Conservation (phyloP, 2,113 vertebrate species). For the Bos indicus region DNA sequence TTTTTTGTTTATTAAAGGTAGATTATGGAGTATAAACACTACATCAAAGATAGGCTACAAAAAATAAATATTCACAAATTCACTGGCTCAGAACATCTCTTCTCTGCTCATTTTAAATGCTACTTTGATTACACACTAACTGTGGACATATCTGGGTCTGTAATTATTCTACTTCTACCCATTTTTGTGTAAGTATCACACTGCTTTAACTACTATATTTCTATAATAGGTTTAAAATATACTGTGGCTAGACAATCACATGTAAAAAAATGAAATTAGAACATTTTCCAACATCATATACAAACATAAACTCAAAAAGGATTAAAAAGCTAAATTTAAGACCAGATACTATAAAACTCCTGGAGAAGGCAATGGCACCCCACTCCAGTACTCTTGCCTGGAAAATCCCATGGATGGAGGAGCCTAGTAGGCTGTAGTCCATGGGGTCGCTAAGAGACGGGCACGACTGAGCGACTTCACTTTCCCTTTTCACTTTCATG, state of each 20-base stretch:
- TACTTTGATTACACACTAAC: neutral
- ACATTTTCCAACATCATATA: neutral
- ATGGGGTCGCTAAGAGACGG: too few relatives aligned
- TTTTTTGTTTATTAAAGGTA: constrained; percentile 36
- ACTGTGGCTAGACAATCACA: neutral
- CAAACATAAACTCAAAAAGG: too few relatives aligned
- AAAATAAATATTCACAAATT: constrained; percentile 32
- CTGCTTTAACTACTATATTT: neutral
- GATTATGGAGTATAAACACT: constrained; percentile 50
- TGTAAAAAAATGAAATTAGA: neutral
- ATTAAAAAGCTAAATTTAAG: too few relatives aligned
- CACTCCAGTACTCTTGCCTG: too few relatives aligned
- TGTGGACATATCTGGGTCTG: neutral
- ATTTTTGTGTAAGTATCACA: neutral
- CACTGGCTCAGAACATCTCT: neutral
- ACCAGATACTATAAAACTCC: too few relatives aligned
- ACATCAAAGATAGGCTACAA: constrained; percentile 59
- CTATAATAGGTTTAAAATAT: neutral
- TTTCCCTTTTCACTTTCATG: too few relatives aligned
- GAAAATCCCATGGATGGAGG: too few relatives aligned
- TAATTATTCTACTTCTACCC: neutral
- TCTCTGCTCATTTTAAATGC: neutral
- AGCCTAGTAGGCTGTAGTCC: too few relatives aligned
- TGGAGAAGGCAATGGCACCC: too few relatives aligned
- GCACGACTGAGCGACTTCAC: too few relatives aligned